Percentiles rank a stretch among this genome's conserved stretches.
Evolutionary conservation across 2,113 vertebrate genomes (phyloP).

Genomic region (Osmerus eperlanus): DNA sequence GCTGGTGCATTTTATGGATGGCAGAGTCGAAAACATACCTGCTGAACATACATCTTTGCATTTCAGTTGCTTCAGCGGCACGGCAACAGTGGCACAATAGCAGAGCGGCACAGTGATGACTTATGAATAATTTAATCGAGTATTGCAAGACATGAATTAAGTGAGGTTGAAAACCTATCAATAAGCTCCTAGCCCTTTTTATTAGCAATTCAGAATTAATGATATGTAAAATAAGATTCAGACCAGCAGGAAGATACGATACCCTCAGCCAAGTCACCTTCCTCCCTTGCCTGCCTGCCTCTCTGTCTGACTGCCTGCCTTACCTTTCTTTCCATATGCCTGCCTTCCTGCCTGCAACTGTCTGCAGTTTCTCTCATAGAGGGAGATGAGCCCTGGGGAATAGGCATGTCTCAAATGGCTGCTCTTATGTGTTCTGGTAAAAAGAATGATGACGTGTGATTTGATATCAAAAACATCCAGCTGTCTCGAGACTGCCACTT

Average conservation of each 20-base stretch:
- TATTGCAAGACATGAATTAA: constrained; percentile 32
- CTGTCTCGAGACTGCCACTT: too few relatives aligned
- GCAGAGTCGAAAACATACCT: neutral
- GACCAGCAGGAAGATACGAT: constrained; percentile 15
- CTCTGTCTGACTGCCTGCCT: neutral
- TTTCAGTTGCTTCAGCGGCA: neutral
- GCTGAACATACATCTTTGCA: constrained; percentile 8
- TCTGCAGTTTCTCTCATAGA: neutral
- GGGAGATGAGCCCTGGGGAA: neutral
- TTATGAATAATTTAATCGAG: constrained; percentile 45
- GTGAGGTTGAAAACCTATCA: constrained; percentile 30
- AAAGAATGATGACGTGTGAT: neutral
- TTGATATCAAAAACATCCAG: neutral
- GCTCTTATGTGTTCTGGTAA: neutral
- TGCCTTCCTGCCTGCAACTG: neutral
- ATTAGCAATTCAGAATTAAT: constrained; percentile 37
- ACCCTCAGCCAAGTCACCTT: neutral
- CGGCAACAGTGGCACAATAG: constrained; percentile 14
- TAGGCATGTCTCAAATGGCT: neutral
- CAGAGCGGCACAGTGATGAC: constrained; percentile 20
- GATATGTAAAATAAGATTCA: constrained; percentile 24
- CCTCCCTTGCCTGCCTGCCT: neutral
- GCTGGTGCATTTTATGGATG: neutral
- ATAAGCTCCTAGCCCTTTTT: constrained; percentile 21
- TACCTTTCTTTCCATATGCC: too few relatives aligned